Base-by-base conservation (phyloP, 2,797 vertebrate genomes). In the Halcyon badia region DNA sequence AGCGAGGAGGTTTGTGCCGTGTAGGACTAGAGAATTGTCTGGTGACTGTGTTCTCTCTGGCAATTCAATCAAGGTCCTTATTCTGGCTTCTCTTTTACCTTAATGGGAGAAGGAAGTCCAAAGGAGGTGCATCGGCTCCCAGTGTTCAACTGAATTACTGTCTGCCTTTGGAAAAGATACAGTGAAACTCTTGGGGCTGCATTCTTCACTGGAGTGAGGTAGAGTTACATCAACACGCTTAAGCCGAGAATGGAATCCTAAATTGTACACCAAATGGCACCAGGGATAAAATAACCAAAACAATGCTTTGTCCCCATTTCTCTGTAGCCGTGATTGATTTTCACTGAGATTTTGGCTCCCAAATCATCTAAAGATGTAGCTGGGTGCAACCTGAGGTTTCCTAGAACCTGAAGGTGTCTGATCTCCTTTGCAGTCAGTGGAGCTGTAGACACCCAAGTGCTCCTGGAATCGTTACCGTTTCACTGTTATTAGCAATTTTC, bases 171-270 rank as follows among this genome's bases (percentile, higher is more conserved):
- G 81, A 62, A 93, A 84, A 84, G 79, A 69, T 35, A 14, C 21
- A 91, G 75, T 70, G 66, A 58, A 83, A 42, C 49, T 87, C 62
- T 19, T 64, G 70, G 77, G 82, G 62, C 83, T 89, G 92, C 86
- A 91, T 97, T 95, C 89, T 95, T 89, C 86, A 58, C 42, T 90
- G 88, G 78, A 92, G 76, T 91, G 93, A 94, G 51, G 87, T 91
- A 80, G 80, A 76, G 33, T 46, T 82, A 54, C n/a, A 54, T 71
- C 1, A 0, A 39, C n/a, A 10, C 49, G 44, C 31, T 60, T 70
- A 2, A 92, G 57, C 79, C 78, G 73, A 76, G 54, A 83, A 57
- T 21, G 16, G 77, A 83, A 85, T 90, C 48, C 58, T 85, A 12
- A 88, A 66, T 78, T 64, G 15, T 41, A 35, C 49, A n/a, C 72